Percentiles rank a stretch among this genome's conserved stretches.
Evolutionary conservation across 2,113 vertebrate species (phyloP).

Genomic region (Phylloscopus trochiloides): DNA sequence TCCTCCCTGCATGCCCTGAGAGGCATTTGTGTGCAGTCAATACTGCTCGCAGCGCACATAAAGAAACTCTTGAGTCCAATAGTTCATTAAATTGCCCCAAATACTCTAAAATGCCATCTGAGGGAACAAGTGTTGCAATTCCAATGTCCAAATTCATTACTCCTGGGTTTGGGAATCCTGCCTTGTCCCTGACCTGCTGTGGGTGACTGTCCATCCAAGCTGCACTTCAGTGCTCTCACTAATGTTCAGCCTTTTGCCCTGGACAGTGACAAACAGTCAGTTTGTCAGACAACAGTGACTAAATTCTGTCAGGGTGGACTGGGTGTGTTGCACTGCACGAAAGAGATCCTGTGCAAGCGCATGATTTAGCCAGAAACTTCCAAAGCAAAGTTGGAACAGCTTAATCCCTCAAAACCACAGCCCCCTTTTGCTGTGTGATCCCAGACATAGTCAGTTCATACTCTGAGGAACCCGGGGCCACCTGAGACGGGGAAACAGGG

Average conservation of each 20-base stretch:
- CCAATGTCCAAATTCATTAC: not conserved
- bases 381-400: not conserved
- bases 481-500: not conserved
- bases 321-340: not conserved
- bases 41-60: not conserved
- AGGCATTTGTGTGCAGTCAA: not conserved
- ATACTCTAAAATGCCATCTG: not conserved
- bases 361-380: not conserved
- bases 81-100: not conserved
- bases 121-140: not conserved
- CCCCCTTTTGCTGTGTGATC: not conserved
- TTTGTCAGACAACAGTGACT: not conserved
- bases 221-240: fast-evolving
- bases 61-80: not conserved
- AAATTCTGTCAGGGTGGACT: not conserved
- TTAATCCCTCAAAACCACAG: not conserved
- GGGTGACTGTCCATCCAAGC: not conserved
- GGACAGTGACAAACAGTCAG: not conserved
- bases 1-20: not conserved
- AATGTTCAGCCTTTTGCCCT: fast-evolving
- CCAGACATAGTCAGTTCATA: not conserved
- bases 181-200: not conserved
- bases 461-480: not conserved
- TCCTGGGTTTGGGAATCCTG: not conserved
- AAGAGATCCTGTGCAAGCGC: not conserved